phyloP scores from a whole-genome alignment of 2,888 invertebrate genomes.

The Cecidostiba fungosa region DNA sequence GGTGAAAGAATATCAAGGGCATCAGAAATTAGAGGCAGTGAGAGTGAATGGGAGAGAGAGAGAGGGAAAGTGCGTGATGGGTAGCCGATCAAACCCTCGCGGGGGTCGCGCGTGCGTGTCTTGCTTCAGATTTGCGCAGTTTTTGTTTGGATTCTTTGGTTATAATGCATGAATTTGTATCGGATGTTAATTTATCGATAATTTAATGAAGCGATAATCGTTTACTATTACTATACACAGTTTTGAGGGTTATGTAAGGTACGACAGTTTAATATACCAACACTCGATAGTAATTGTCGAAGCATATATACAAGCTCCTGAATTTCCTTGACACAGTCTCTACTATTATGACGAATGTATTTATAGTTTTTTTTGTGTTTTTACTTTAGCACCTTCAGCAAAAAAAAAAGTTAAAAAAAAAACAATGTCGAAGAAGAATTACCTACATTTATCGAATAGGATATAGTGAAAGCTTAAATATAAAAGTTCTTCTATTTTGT shows the following conservation, averaged over 20 bases:
- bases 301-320: not conserved
- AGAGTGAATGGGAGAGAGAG: constrained; percentile 35
- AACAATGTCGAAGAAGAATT: not conserved
- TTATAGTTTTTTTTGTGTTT: not conserved
- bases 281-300: not conserved
- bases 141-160: not conserved
- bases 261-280: not conserved
- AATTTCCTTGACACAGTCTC: constrained; percentile 53
- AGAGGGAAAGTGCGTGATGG: constrained; percentile 62
- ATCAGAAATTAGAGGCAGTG: constrained; percentile 42
- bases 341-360: not conserved
- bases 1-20: constrained; percentile 54
- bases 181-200: too few species aligned
- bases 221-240: too few species aligned
- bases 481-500: not conserved
- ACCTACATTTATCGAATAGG: too few species aligned
- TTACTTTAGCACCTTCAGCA: not conserved
- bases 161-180: not conserved
- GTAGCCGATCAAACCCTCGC: constrained; percentile 67
- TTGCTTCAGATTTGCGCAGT: too few species aligned
- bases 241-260: not conserved
- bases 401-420: not conserved
- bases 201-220: too few species aligned
- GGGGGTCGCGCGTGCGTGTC: constrained; percentile 60
- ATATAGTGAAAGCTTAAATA: too few species aligned